Conservation (phyloP, 2,888 invertebrate genomes). For the Morinoia aosen region DNA sequence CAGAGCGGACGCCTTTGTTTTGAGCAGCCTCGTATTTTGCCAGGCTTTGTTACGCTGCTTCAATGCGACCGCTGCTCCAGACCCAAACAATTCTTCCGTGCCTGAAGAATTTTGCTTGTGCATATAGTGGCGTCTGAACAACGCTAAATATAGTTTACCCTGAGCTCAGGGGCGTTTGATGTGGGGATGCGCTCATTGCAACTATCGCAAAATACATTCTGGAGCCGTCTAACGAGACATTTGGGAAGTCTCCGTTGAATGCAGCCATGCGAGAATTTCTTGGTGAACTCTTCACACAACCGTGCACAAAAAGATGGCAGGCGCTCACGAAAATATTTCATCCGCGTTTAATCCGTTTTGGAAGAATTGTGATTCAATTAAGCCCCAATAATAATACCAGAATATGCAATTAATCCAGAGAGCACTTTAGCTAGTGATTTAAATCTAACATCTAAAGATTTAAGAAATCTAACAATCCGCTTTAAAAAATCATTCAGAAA, state of each 20-base stretch:
- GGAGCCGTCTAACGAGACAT: neutral
- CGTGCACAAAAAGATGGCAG: neutral
- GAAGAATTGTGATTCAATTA: no score
- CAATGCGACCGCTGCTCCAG: neutral
- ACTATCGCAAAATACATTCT: neutral
- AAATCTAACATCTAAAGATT: no score
- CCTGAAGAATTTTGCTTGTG: neutral
- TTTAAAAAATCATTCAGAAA: neutral
- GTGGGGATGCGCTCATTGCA: neutral
- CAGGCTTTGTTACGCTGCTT: neutral
- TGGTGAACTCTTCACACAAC: neutral
- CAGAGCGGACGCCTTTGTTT: neutral
- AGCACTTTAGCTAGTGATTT: no score
- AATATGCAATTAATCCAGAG: no score
- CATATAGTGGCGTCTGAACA: neutral
- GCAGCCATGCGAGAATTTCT: neutral
- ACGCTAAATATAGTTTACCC: neutral
- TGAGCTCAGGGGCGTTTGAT: neutral
- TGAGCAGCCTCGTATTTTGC: neutral
- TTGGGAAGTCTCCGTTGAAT: neutral
- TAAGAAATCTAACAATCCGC: no score
- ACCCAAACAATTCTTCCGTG: neutral
- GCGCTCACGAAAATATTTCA: neutral
- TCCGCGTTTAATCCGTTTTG: neutral
- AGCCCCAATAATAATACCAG: no score